Evolutionary conservation across 2,888 invertebrate genomes (phyloP).

Genomic region (Poecilus cupreus): DNA sequence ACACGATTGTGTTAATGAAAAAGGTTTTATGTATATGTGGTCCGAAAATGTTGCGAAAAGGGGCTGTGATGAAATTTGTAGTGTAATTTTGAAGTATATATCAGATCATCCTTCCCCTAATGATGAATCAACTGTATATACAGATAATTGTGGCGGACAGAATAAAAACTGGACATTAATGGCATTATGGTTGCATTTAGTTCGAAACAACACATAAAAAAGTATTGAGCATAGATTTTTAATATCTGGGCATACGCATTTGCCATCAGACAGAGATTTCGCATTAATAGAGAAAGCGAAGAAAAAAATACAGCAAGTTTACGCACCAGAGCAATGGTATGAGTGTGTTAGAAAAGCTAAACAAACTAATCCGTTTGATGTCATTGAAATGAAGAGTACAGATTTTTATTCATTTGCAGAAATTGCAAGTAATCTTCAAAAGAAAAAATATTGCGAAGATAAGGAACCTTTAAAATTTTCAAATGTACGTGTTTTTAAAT

Average conservation of each 20-base stretch:
- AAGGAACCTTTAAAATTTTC: constrained; percentile 36
- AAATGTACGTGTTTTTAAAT: constrained; percentile 9
- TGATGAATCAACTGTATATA: too few species aligned
- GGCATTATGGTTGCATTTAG: constrained; percentile 33
- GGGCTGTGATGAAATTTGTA: constrained; percentile 61
- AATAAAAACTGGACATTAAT: background rate
- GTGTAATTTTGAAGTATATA: constrained; percentile 60
- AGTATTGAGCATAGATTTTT: constrained; percentile 35
- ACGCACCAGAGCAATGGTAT: constrained; percentile 29
- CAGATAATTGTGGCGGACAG: background rate
- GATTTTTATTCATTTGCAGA: constrained; percentile 30
- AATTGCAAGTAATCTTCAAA: constrained; percentile 3
- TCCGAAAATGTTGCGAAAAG: constrained; percentile 61
- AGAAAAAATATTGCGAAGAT: constrained; percentile 8
- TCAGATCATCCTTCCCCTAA: background rate
- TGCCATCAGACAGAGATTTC: constrained; percentile 38
- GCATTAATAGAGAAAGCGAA: constrained; percentile 25
- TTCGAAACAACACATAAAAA: constrained; percentile 12
- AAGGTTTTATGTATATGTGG: constrained; percentile 61
- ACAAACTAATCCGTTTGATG: constrained; percentile 14
- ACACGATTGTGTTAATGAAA: constrained; percentile 61
- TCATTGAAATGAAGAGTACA: constrained; percentile 11
- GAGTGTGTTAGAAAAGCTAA: constrained; percentile 39
- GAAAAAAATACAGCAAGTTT: constrained; percentile 17
- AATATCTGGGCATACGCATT: constrained; percentile 42